A percentile compares a stretch with the other conserved stretches of the same genome.
Conservation (phyloP, 2,797 vertebrate species). For the Zalophus californianus region DNA sequence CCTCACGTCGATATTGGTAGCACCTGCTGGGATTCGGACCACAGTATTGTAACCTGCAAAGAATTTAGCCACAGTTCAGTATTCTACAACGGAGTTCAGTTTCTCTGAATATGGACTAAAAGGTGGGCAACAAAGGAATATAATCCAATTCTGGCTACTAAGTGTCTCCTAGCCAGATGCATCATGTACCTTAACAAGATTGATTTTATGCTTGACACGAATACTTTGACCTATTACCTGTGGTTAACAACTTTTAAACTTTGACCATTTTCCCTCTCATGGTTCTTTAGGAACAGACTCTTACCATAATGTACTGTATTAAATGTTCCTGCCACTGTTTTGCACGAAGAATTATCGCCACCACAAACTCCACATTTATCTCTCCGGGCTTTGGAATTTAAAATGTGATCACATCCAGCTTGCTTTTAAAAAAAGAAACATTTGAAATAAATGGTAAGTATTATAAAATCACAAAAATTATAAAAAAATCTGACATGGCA, state of each 20-base stretch:
- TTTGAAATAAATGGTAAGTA: constrained; percentile 81
- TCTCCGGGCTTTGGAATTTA: constrained; percentile 99
- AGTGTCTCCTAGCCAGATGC: not conserved
- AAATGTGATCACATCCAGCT: constrained; percentile 99
- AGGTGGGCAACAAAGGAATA: not conserved
- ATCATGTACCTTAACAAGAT: constrained; percentile 52
- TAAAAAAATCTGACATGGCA: not conserved
- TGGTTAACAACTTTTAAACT: constrained; percentile 72
- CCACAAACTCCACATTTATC: constrained; percentile 99
- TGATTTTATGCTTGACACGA: constrained; percentile 66
- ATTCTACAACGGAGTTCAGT: constrained; percentile 48
- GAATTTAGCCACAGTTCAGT: constrained; percentile 76
- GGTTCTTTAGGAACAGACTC: constrained; percentile 83
- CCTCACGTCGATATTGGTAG: constrained; percentile 98
- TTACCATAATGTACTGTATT: constrained; percentile 98
- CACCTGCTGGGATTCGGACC: constrained; percentile 97
- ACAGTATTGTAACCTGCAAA: constrained; percentile 96
- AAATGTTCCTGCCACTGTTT: constrained; percentile 96
- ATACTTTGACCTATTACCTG: constrained; percentile 70
- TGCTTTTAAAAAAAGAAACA: constrained; percentile 92
- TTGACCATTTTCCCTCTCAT: constrained; percentile 67
- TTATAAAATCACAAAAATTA: constrained; percentile 38
- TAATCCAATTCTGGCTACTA: constrained; percentile 49
- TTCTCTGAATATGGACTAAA: constrained; percentile 61
- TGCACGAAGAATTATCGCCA: constrained; percentile 99